Conservation (phyloP, 37 sponge, comb jelly and placozoan genomes). For the Beroe forskalii region DNA sequence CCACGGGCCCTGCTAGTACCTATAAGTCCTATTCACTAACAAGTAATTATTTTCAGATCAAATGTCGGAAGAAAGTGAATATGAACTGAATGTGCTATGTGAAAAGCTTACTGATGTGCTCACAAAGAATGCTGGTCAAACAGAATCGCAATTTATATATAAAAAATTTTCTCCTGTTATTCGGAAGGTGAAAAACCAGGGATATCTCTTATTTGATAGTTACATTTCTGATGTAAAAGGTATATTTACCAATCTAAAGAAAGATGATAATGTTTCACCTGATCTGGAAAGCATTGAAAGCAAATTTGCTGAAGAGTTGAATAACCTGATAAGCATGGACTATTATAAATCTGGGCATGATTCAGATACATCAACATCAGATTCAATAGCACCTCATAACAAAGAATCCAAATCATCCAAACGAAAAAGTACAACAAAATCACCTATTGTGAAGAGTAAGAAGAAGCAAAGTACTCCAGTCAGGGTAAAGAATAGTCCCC, state of each 20-base stretch:
- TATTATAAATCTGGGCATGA: constrained; percentile 37
- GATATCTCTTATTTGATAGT: constrained; percentile 45
- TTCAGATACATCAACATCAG: constrained; percentile 37
- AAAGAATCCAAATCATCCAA: not conserved
- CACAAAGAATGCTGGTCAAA: not conserved
- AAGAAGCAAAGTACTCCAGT: not conserved
- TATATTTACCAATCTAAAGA: not conserved
- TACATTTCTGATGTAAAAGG: constrained; percentile 30
- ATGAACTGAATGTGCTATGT: constrained; percentile 47
- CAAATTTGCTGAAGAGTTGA: constrained; percentile 20
- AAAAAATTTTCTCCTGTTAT: constrained; percentile 7
- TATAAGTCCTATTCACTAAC: no score
- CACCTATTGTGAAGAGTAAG: not conserved
- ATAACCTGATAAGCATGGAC: constrained; percentile 29
- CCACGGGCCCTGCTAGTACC: no score
- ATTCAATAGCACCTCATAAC: not conserved
- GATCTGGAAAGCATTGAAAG: not conserved
- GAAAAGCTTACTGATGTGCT: not conserved
- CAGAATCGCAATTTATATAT: not conserved
- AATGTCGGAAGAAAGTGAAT: constrained; percentile 57
- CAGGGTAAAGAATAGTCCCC: not conserved
- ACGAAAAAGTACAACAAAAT: not conserved
- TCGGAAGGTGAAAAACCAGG: constrained; percentile 5
- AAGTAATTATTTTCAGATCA: no score
- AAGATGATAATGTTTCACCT: not conserved